phyloP scores from a whole-genome alignment of 2,888 invertebrate genomes.

The Gnatocerus cornutus region DNA sequence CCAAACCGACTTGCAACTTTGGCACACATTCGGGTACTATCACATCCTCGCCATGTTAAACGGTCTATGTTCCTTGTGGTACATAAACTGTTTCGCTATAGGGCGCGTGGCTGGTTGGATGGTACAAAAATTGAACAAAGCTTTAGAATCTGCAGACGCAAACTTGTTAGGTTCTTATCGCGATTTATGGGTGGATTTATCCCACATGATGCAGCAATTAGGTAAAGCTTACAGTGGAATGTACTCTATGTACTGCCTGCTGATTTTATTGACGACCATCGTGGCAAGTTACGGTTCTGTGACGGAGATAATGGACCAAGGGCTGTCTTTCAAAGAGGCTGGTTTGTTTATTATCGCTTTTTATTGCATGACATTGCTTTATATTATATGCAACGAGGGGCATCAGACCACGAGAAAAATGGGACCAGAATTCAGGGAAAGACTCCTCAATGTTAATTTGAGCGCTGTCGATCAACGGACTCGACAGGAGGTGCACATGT shows the following conservation, averaged over 20 bases:
- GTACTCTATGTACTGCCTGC: slow-evolving; percentile 84
- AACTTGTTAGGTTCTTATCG: slow-evolving; percentile 79
- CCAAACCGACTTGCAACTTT: slow-evolving; percentile 81
- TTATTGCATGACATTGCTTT: slow-evolving; percentile 81
- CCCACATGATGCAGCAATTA: slow-evolving; percentile 86
- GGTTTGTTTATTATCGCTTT: slow-evolving; percentile 81
- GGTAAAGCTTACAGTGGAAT: slow-evolving; percentile 84
- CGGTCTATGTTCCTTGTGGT: slow-evolving; percentile 82
- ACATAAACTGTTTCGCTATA: slow-evolving; percentile 68
- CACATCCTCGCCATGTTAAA: slow-evolving; percentile 85
- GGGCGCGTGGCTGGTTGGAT: slow-evolving; percentile 75
- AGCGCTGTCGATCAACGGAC: slow-evolving; percentile 78
- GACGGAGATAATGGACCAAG: slow-evolving; percentile 82
- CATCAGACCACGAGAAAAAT: slow-evolving; percentile 77
- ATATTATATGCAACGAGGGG: slow-evolving; percentile 83
- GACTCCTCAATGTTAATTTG: slow-evolving; percentile 80
- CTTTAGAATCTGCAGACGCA: slow-evolving; percentile 78
- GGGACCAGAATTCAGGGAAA: slow-evolving; percentile 73
- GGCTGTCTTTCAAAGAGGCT: slow-evolving; percentile 81
- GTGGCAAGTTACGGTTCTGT: slow-evolving; percentile 82
- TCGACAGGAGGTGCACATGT: slow-evolving; percentile 82
- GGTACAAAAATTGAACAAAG: slow-evolving; percentile 77
- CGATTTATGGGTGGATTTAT: slow-evolving; percentile 78
- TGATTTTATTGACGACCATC: slow-evolving; percentile 83
- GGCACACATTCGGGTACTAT: slow-evolving; percentile 84